phyloP scores from a whole-genome alignment of 1,140 invertebrate species.

The Meloidogyne exigua region DNA sequence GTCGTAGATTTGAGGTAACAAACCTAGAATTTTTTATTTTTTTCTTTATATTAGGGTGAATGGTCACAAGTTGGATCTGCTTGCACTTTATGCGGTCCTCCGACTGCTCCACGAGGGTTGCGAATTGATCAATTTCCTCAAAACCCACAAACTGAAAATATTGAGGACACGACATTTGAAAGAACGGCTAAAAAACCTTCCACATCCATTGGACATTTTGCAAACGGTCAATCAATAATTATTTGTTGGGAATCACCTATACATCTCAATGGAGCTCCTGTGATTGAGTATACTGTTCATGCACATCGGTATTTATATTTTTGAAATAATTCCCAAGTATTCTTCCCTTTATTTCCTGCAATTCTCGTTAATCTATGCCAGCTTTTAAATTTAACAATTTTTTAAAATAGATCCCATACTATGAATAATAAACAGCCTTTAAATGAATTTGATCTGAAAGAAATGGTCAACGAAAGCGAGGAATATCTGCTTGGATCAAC shows the following conservation, averaged over 20 bases:
- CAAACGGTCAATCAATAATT: conserved; percentile 12
- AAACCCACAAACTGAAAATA: not conserved
- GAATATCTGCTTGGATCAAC: conserved; percentile 25
- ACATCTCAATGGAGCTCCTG: conserved; percentile 47
- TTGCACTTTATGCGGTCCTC: conserved; percentile 44
- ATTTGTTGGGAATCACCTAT: conserved; percentile 48
- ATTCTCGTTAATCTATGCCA: no score
- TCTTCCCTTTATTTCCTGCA: no score
- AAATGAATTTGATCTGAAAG: not conserved
- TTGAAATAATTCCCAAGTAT: not conserved
- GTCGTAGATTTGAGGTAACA: conserved; percentile 47
- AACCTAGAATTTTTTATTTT: not conserved
- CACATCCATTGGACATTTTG: no score
- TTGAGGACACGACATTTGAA: not conserved
- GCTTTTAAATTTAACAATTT: no score
- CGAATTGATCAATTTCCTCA: conserved; percentile 17
- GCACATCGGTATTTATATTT: conserved; percentile 22
- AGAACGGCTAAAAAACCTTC: conserved; percentile 9
- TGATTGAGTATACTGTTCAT: conserved; percentile 46
- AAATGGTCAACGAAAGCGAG: not conserved
- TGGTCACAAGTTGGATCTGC: conserved; percentile 55
- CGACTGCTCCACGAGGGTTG: conserved; percentile 44
- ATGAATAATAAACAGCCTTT: not conserved
- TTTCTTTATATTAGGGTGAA: conserved; percentile 33
- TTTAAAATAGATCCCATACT: not conserved